Conservation (phyloP, 1,140 invertebrate species). For the Drosophila murphyi region DNA sequence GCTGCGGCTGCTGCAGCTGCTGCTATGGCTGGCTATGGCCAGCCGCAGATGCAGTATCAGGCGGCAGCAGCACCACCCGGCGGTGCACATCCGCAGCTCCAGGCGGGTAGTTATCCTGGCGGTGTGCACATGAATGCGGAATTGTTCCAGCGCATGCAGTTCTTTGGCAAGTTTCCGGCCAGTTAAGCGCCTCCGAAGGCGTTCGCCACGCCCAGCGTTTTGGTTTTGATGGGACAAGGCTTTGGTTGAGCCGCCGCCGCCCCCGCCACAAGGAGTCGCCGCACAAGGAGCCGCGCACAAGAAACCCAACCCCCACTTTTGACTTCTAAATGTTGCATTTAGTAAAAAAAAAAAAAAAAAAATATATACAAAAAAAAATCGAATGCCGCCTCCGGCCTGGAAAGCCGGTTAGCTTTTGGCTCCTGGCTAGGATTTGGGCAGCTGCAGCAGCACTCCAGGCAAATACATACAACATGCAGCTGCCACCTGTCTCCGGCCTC, state of each 20-base stretch:
- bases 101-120: slow-evolving; percentile 38
- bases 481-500: slow-evolving; percentile 15
- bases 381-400: slow-evolving; percentile 59
- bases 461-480: slow-evolving; percentile 2
- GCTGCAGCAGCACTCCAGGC: background rate
- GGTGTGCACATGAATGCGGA: slow-evolving; percentile 66
- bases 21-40: slow-evolving; percentile 39
- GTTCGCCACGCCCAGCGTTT: slow-evolving; percentile 65
- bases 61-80: slow-evolving; percentile 12
- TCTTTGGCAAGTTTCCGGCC: slow-evolving; percentile 77
- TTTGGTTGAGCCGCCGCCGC: slow-evolving; percentile 27
- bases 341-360: slow-evolving; percentile 12
- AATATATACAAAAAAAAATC: background rate
- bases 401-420: slow-evolving; percentile 50
- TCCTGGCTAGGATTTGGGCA: slow-evolving; percentile 8
- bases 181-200: slow-evolving; percentile 51
- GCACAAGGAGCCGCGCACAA: slow-evolving; percentile 14
- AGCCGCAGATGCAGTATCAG: slow-evolving; percentile 64
- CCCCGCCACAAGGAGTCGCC: slow-evolving; percentile 3
- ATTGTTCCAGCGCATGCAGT: slow-evolving; percentile 80
- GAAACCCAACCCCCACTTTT: slow-evolving; percentile 21
- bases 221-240: slow-evolving; percentile 64
- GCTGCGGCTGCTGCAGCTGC: slow-evolving; percentile 60
- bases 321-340: slow-evolving; percentile 68
- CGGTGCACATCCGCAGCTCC: slow-evolving; percentile 50